Conservation (phyloP, 2,888 invertebrate genomes). For the Cephus spinipes region DNA sequence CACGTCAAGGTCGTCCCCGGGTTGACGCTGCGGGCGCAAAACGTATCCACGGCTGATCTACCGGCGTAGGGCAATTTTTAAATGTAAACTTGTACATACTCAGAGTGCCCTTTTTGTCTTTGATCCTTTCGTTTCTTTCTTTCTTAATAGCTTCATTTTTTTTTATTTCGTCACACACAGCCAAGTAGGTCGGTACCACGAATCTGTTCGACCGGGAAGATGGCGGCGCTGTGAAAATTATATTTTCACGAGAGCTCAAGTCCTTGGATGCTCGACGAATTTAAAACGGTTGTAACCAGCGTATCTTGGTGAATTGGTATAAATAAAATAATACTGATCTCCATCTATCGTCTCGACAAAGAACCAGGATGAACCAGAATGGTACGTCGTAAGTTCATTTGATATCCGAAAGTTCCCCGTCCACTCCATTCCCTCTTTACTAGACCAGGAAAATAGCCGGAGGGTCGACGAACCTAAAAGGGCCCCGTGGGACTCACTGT, state of each 20-base stretch:
- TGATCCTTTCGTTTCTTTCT: background rate
- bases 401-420: background rate
- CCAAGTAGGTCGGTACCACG: background rate
- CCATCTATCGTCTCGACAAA: background rate
- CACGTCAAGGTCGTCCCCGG: background rate
- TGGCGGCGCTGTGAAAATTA: background rate
- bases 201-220: background rate
- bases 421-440: background rate
- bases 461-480: background rate
- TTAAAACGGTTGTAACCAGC: background rate
- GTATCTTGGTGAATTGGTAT: background rate
- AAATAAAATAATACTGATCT: background rate
- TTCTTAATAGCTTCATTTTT: background rate
- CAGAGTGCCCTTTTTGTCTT: background rate
- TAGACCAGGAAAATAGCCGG: background rate
- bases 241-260: background rate
- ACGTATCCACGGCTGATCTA: background rate
- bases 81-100: background rate
- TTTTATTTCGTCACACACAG: background rate
- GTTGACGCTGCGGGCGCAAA: background rate
- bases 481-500: background rate
- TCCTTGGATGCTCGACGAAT: background rate
- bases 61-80: background rate
- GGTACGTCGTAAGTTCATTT: background rate
- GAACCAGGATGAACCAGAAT: background rate